These are phyloP conservation scores for Megalopta genalis DNA, from an alignment of 1,140 invertebrate genomes.

Conservation along the genomic window DNA sequence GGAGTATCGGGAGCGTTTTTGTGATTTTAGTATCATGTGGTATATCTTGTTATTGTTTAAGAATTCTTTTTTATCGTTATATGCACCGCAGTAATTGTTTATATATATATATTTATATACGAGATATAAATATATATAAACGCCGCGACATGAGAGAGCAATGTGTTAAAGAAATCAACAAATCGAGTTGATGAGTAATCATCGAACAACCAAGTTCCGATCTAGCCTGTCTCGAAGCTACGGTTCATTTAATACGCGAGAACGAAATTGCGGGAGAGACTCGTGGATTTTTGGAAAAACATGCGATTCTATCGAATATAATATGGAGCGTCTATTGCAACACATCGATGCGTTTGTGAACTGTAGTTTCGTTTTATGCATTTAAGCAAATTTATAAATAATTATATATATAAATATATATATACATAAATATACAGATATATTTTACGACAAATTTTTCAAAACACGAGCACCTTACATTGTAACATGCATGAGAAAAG, in stretches of 20 bases:
- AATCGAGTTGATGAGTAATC: too few relatives aligned
- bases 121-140: slow-evolving; percentile 43
- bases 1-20: slow-evolving; percentile 66
- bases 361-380: slow-evolving; percentile 52
- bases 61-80: slow-evolving; percentile 72
- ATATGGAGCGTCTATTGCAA: not conserved
- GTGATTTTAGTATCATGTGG: slow-evolving; percentile 75
- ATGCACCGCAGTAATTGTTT: slow-evolving; percentile 70
- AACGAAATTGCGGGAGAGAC: not conserved
- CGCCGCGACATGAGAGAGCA: slow-evolving; percentile 21
- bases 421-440: slow-evolving; percentile 39
- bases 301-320: not conserved
- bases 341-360: slow-evolving; percentile 10
- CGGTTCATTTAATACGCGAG: slow-evolving; percentile 23
- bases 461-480: slow-evolving; percentile 60
- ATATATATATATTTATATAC: too few relatives aligned
- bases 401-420: slow-evolving; percentile 3
- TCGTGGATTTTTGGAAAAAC: slow-evolving; percentile 6
- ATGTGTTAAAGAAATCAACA: slow-evolving; percentile 20
- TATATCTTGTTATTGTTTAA: slow-evolving; percentile 77
- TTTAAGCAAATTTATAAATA: slow-evolving; percentile 50
- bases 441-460: too few relatives aligned
- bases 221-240: slow-evolving; percentile 49
- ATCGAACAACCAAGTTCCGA: slow-evolving; percentile 39
- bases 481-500: slow-evolving; percentile 47